Base-by-base conservation (phyloP, 2,888 invertebrate species). In the Argyresthia goedartella region DNA sequence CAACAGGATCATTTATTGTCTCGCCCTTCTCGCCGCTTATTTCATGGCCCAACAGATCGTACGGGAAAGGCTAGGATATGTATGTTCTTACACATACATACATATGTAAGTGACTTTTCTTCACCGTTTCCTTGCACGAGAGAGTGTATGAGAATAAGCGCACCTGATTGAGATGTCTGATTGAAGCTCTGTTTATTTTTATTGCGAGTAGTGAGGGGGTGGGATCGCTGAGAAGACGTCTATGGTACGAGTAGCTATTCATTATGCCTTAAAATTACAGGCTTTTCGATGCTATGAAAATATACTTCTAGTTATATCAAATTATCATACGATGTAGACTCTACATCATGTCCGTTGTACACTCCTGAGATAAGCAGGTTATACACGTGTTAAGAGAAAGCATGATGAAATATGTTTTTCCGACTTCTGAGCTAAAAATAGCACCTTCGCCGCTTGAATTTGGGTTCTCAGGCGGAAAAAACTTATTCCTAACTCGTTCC, bases 81-180 rank as follows among this genome's bases (percentile, higher is more conserved):
- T 44, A 44, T 15, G 14, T 44, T 14, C 13, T 9, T 15, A 44
- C 15, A 9, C 39, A 39, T 39, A 41, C 44, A 44, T 44, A 44
- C 44, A 9, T 44, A 44, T 44, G 48, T 35, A 13, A 48, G 10
- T 4, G 47, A 34, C 16, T 47, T 47, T 33, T 33, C 47, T 11
- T 34, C 34, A 47, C 33, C n/a, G 48, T 13, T 44, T 48, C 36
- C 36, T 14, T 14, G 44, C 13, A 15, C 10, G 39, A 46, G 45
- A n/a, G 33, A 52, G 50, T 49, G 53, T 55, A 55, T 58, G 71
- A 65, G 74, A 76, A 78, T 71, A 75, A 73, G 67, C 74, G 74
- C 81, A 82, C 82, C 82, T 82, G 82, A 82, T 82, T 82, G 81
- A 44, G 54, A 50, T 53, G 74, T 62, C 75, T 76, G 74, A 77